These are phyloP conservation scores for Euthynnus affinis DNA, from an alignment of 2,797 vertebrate genomes.

Conservation along the genomic window DNA sequence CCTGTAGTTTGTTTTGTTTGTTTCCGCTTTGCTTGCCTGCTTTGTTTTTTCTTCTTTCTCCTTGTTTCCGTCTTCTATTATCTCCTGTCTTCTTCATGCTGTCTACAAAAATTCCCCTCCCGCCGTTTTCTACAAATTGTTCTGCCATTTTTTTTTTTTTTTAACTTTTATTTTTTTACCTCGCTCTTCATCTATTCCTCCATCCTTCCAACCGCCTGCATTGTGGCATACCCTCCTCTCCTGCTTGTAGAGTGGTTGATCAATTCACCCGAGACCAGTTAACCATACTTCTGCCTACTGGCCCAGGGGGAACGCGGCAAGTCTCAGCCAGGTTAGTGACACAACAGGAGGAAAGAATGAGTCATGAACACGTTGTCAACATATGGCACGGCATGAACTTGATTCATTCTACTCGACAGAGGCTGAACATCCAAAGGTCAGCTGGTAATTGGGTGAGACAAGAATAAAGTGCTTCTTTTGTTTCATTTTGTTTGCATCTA, in stretches of 20 bases:
- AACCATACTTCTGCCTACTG: conserved; percentile 82
- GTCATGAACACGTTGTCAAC: conserved; percentile 2
- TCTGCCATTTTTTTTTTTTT: too few species aligned
- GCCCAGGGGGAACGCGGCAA: conserved; percentile 80
- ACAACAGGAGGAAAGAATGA: conserved; percentile 27
- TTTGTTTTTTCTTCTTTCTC: conserved; percentile 1
- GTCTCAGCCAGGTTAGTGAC: conserved; percentile 87
- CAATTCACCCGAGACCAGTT: conserved; percentile 81
- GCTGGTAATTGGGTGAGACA: not conserved
- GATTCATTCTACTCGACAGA: conserved; percentile 22
- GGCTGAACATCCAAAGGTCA: conserved; percentile 17
- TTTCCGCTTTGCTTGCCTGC: conserved; percentile 41
- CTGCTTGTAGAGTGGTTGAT: conserved; percentile 80
- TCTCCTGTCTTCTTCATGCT: not conserved
- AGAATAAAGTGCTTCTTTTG: not conserved
- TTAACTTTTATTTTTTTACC: too few species aligned
- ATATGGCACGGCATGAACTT: not conserved
- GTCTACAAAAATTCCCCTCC: conserved; percentile 21
- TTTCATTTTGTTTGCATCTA: not conserved
- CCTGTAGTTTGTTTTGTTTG: conserved; percentile 63
- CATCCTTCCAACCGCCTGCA: conserved; percentile 54
- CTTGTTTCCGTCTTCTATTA: not conserved
- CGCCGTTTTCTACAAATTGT: conserved; percentile 26
- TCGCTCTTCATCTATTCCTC: conserved; percentile 23
- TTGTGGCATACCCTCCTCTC: conserved; percentile 65